phyloP scores from a whole-genome alignment of 2,888 invertebrate species.

The Emesis furor region DNA sequence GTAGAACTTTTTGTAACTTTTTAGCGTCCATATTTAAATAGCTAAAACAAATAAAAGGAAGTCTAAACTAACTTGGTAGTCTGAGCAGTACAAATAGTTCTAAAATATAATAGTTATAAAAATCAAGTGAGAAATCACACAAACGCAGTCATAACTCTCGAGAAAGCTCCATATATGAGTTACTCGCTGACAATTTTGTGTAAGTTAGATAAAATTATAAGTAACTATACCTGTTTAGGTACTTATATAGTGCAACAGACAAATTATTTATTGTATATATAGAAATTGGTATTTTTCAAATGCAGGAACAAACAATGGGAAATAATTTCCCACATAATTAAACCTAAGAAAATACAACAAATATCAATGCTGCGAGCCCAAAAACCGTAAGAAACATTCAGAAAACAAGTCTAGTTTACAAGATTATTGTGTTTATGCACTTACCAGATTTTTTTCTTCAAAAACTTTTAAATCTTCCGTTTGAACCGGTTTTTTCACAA shows the following conservation, averaged over 20 bases:
- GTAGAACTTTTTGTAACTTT: too few relatives aligned
- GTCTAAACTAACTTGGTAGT: too few relatives aligned
- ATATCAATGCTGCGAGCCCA: conserved; percentile 30
- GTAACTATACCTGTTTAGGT: too few relatives aligned
- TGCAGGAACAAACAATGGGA: conserved; percentile 51
- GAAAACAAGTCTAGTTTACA: conserved; percentile 43
- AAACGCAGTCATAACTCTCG: conserved; percentile 52
- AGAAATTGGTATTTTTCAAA: too few relatives aligned
- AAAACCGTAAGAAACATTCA: conserved; percentile 31
- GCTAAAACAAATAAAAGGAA: too few relatives aligned
- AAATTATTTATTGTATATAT: too few relatives aligned
- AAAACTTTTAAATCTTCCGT: conserved; percentile 34
- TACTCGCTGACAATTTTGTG: too few relatives aligned
- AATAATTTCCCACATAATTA: conserved; percentile 58
- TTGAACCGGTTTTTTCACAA: conserved; percentile 32
- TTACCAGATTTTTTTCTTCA: conserved; percentile 54
- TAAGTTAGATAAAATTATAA: too few relatives aligned
- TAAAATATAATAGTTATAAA: too few relatives aligned
- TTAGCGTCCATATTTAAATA: too few relatives aligned
- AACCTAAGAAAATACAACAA: conserved; percentile 49
- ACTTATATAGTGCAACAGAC: too few relatives aligned
- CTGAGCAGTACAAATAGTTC: too few relatives aligned
- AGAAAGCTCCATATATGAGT: conserved; percentile 8
- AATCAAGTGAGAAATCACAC: conserved; percentile 53
- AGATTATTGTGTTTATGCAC: conserved; percentile 40